phyloP scores from a whole-genome alignment of 2,888 invertebrate genomes.

The Stramonita haemastoma region DNA sequence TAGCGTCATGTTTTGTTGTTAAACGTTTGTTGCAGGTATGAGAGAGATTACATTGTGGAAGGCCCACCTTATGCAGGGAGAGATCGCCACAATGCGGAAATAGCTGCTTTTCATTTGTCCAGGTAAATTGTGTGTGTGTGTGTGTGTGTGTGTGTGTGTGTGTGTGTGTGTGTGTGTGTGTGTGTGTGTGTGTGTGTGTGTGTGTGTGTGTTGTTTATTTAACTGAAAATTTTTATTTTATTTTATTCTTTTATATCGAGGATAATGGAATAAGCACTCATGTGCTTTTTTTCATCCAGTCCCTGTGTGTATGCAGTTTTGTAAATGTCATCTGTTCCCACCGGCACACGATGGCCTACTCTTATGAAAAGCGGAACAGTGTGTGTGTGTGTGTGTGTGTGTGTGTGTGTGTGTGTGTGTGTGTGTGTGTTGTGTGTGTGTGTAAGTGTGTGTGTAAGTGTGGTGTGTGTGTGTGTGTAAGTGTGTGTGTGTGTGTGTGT shows the following conservation, averaged over 20 bases:
- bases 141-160: not conserved
- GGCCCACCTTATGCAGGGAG: constrained; percentile 93
- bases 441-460: not conserved
- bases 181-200: not conserved
- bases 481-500: not conserved
- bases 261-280: too few relatives aligned
- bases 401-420: not conserved
- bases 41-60: constrained; percentile 85
- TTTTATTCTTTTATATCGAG: not conserved
- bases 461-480: not conserved
- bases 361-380: too few relatives aligned
- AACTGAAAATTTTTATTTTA: not conserved
- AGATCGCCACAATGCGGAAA: constrained; percentile 94
- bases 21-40: constrained; percentile 77
- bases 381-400: not conserved
- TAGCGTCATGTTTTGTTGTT: not conserved
- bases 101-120: constrained; percentile 92
- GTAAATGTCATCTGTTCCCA: too few relatives aligned
- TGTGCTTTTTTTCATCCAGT: too few relatives aligned
- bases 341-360: too few relatives aligned
- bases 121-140: constrained; percentile 71
- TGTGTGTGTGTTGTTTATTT: not conserved
- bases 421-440: not conserved
- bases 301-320: too few relatives aligned
- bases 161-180: constrained; percentile 4